Base-by-base conservation (phyloP, 2,888 invertebrate genomes). In the Teleogryllus oceanicus region DNA sequence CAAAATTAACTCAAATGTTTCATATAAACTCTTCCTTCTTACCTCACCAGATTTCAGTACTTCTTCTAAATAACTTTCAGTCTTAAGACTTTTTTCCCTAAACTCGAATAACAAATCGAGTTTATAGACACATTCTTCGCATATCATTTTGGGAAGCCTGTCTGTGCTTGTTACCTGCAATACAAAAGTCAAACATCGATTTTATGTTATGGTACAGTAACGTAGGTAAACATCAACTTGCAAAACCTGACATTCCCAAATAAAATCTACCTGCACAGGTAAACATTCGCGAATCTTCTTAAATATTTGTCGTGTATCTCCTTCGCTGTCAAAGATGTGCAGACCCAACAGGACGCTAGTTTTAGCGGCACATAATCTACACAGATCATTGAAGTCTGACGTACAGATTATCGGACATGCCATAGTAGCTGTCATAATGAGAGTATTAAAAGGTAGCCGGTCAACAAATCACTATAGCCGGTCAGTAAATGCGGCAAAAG, bases 281-380 rank as follows among this genome's bases (percentile, higher is more conserved):
- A 90, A 87, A 85, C 90, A 90, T 80, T 88, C 88, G 83, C 88
- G 87, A 81, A 91, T 90, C 86, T 90, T 91, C 85, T 90, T 90
- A 83, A 87, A 88, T 76, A 91, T 88, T 85, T 90, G 88, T 82
- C 90, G 85, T 81, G 86, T 86, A 81, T 87, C 86, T 80, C 88
- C 87, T 80, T 89, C 89, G 83, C 88, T 88, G 83, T 86, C 88
- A 84, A 88, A 88, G 82, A 88, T 88, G 79, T 88, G 87, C 77
- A 88, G 83, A 37, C 88, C 87, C 85, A 88, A 85, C 49, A 87
- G 83, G 74, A 87, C 85, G 79, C 85, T 87, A 37, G 87, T 87
- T 83, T 88, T 88, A 8, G 86, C 84, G 50, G 87, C 88, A 82
- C 88, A 88, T 16, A 88, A 83, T 78, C 88, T 86, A 83, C 88